Evolutionary conservation across 1,140 invertebrate species (phyloP), one percentile per base, ranked within the genome.

Genomic region (Cydia strobilella): DNA sequence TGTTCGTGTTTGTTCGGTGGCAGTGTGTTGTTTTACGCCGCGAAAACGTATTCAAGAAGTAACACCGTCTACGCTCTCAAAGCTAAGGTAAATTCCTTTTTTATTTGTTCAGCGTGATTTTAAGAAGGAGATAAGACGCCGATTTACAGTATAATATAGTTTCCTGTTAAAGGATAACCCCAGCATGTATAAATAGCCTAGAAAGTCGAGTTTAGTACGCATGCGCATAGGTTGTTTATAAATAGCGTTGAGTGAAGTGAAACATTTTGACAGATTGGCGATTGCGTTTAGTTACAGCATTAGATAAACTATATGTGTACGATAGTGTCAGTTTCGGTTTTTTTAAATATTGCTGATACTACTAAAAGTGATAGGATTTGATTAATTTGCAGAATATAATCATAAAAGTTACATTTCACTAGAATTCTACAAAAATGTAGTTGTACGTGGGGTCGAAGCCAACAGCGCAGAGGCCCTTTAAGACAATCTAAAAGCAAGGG

Each of bases 61-160:
- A 86, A 84, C 75, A 86, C 84, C 48, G 89, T 92, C 23, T 89
- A 90, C 80, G 89, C 90, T 72, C 87, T 92, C 69, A 92, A 92
- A 87, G 83, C 80, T 75, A 92, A 92, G 90, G 90, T 90, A 84
- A 82, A 79, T 77, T 62, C 27, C 75, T 59, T 74, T 35, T 73
- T 71, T 59, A 54, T 23, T 51, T 39, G 27, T 39, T 74, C 39
- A 35, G 12, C 25, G 20, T 15, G 39, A 42, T 20, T 76, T 31
- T 51, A 73, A 74, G 72, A 77, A 31, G 15, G 15, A n/a, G 15
- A 62, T 18, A 72, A 45, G 76, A 42, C 59, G 54, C 59, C 72
- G 75, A 77, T 77, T 81, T 81, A 83, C 75, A 76, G 79, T 75
- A 81, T 65, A 71, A 73, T 66, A 31, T 18, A 9, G 5, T 66